Conservation (phyloP, 2,888 invertebrate genomes). For the Diloba caeruleocephala region DNA sequence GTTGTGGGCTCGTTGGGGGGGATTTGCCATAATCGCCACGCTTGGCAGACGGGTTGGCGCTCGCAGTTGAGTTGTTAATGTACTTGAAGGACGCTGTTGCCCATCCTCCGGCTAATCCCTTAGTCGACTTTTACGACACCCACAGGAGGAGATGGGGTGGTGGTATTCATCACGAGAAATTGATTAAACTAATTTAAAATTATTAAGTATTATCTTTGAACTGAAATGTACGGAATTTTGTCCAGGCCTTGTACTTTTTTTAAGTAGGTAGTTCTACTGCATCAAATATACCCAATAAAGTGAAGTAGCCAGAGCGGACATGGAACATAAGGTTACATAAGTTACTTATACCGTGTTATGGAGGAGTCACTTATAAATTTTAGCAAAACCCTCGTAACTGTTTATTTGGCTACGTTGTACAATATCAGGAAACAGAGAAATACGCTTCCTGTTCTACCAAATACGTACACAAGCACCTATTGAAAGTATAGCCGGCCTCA, state of each 20-base stretch:
- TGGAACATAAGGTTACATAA: slow-evolving; percentile 24
- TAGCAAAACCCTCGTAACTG: slow-evolving; percentile 23
- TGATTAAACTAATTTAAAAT: slow-evolving; percentile 22
- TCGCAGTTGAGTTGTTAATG: too few species aligned
- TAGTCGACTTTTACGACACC: too few species aligned
- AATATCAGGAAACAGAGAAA: slow-evolving; percentile 66
- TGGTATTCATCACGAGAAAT: too few species aligned
- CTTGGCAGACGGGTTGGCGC: too few species aligned
- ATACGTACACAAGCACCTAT: slow-evolving; percentile 63
- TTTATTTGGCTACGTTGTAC: slow-evolving; percentile 32
- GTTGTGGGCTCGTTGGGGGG: too few species aligned
- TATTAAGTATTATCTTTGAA: slow-evolving; percentile 17
- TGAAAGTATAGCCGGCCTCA: slow-evolving; percentile 63
- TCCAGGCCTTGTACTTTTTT: slow-evolving; percentile 8
- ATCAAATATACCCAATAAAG: slow-evolving; percentile 19
- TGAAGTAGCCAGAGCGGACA: slow-evolving; percentile 2
- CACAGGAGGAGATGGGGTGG: too few species aligned
- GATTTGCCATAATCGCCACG: too few species aligned
- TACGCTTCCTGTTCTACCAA: slow-evolving; percentile 72
- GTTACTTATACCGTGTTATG: slow-evolving; percentile 2
- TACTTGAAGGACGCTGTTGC: too few species aligned
- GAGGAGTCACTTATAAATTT: slow-evolving; percentile 17
- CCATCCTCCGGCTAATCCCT: too few species aligned
- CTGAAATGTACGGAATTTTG: slow-evolving; percentile 3
- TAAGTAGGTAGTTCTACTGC: slow-evolving; percentile 36